Evolutionary conservation across 2,888 invertebrate genomes (phyloP).

Genomic region (Pristionchus arcanus): DNA sequence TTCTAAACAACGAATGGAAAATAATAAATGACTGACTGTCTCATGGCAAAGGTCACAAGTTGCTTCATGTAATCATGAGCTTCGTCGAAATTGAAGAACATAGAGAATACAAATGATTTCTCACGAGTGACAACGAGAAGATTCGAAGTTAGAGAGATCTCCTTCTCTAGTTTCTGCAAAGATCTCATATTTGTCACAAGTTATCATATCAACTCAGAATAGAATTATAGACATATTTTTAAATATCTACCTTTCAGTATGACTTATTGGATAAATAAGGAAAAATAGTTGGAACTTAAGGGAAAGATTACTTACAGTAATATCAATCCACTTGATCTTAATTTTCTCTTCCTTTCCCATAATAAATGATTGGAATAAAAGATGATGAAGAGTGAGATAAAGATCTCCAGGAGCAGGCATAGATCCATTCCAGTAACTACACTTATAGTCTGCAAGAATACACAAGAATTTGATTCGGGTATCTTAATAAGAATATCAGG

Average conservation of each 20-base stretch:
- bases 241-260: no score
- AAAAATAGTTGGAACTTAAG: no score
- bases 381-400: conserved; percentile 95
- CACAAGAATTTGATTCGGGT: neutral
- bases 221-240: neutral
- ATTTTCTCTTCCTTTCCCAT: conserved; percentile 92
- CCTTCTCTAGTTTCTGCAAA: conserved; percentile 75
- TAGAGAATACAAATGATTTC: conserved; percentile 88
- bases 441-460: conserved; percentile 82
- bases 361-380: conserved; percentile 96
- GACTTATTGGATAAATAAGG: no score
- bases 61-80: conserved; percentile 95
- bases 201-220: no score
- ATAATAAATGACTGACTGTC: conserved; percentile 82
- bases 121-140: conserved; percentile 74
- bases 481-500: no score
- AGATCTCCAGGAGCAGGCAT: conserved; percentile 97
- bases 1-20: neutral
- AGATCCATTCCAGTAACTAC: conserved; percentile 93
- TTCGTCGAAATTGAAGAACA: conserved; percentile 92
- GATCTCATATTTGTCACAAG: neutral
- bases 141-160: conserved; percentile 71
- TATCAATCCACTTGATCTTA: conserved; percentile 92
- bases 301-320: conserved; percentile 82
- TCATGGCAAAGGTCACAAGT: conserved; percentile 96